Base-by-base conservation (phyloP, 1,140 invertebrate species). In the Drosophila pruinosa region DNA sequence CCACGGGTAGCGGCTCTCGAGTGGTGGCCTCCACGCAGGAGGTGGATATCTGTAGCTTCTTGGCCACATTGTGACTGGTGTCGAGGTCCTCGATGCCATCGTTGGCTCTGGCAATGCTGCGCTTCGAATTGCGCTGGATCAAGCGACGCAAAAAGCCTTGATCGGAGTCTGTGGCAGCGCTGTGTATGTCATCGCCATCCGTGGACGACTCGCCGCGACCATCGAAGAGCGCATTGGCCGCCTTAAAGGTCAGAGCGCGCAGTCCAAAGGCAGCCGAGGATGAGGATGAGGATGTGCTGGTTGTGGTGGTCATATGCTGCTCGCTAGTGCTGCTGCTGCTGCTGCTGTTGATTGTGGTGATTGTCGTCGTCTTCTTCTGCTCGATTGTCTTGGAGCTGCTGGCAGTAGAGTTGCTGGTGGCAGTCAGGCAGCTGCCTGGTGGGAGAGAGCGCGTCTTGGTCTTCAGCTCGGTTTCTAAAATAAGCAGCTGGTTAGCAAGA, bases 361-460 rank as follows among this genome's bases (percentile, higher is more conserved):
- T 68, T 8, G 15, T 59, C 7, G 48, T 74, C 36, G 47, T 47
- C 38, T 22, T 48, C 45, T 74, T 80, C 45, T 68, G 73, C 34
- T 89, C 65, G 67, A 65, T 70, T 47, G 62, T 69, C 58, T 72
- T 71, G 39, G 56, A 64, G 12, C 57, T 72, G 39, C 12, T 38
- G 21, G 15, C 10, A 41, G 2, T 41, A 4, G 17, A 24, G 34
- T 6, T 45, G 38, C n/a, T 50, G 22, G 24, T 71, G 22, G 77
- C 65, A 63, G 75, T 74, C 10, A 90, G 15, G 14, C 64, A 57
- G 34, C 79, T 91, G 45, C 94, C 94, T 15, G 94, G 94, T 43
- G 94, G 94, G 31, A 95, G 89, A 58, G 94, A 95, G 21, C 94
- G 94, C 28, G 94, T 95, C 91, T 95, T 95, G 61, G 93, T 79